Evolutionary conservation across 2,888 invertebrate genomes (phyloP).

Genomic region (Tachina grossa): DNA sequence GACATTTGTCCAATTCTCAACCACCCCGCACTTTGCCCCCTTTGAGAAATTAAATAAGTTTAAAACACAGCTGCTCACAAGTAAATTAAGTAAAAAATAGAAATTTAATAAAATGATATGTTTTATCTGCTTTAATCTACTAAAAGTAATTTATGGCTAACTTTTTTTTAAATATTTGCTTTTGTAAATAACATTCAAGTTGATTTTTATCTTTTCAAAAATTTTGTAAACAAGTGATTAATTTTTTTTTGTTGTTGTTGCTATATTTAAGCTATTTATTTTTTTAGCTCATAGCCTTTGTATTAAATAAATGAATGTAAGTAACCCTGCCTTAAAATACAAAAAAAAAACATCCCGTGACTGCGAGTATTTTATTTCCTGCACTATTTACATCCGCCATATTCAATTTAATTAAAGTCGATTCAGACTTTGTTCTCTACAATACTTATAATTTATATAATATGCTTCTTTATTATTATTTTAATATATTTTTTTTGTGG

Average conservation of each 20-base stretch:
- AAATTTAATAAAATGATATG: background rate
- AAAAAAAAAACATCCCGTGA: conserved; percentile 33
- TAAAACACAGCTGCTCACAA: conserved; percentile 56
- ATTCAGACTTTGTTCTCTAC: conserved; percentile 29
- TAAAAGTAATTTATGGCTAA: too few relatives aligned
- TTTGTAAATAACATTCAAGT: too few relatives aligned
- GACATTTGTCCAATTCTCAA: conserved; percentile 60
- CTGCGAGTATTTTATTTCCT: conserved; percentile 45
- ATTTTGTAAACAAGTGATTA: too few relatives aligned
- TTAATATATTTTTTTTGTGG: background rate
- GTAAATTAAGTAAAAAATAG: conserved; percentile 13
- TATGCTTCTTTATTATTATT: background rate
- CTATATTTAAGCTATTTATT: background rate
- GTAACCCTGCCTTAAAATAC: conserved; percentile 19
- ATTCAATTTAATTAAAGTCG: conserved; percentile 38
- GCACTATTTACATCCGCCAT: conserved; percentile 55
- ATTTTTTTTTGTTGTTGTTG: too few relatives aligned
- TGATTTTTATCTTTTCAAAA: too few relatives aligned
- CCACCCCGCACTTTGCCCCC: conserved; percentile 20
- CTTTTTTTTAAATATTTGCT: too few relatives aligned
- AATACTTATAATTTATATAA: conserved; percentile 27
- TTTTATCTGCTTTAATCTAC: too few relatives aligned
- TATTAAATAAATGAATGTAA: conserved; percentile 15
- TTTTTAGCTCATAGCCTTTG: too few relatives aligned
- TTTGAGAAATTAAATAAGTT: conserved; percentile 13